Base-by-base conservation (phyloP, 2,888 invertebrate species). In the Pachycephus smyrnensis region DNA sequence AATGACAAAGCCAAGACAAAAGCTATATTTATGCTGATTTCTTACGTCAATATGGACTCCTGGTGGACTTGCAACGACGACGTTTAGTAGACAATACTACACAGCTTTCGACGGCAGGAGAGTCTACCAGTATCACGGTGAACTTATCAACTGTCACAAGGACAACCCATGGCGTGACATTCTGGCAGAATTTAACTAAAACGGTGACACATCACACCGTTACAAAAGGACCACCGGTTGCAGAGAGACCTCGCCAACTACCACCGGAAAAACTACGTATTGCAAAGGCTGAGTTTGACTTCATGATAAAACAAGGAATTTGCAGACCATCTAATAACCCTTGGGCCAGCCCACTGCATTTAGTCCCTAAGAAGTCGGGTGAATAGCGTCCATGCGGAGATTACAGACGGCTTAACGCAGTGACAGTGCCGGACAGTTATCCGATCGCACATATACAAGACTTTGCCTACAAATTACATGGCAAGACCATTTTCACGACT, bases 321-420 rank as follows among this genome's bases (percentile, higher is more conserved):
- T 81, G 85, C 40, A 77, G 84, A n/a, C 87, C 84, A 4, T 88
- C 86, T n/a, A 80, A 73, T 35, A 86, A 85, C 36, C 83, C 82
- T 4, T 86, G 84, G 83, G 77, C 86, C 11, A 85, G 82, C 69
- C 87, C 86, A 30, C 80, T 88, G 0, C 88, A 86, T 76, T 75
- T 88, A 74, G 85, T 84, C 1, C 79, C 77, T 2, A 88, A 88
- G 76, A 79, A 82, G 73, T 69, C 80, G 6, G 84, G 84, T 30
- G 75, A 80, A 1, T 86, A 84, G 85, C 55, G 87, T 1, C 85
- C 84, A 0, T 88, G 88, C 75, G 87, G 86, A 0, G 86, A 89
- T 55, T 87, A 87, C 73, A 73, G 89, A 0, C 23, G 73, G 3
- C 81, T 89, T 0, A 89, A 89, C 76, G 73, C 80, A 0, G 36